Percentiles rank a stretch among this genome's conserved stretches.
phyloP scores from a whole-genome alignment of 2,888 invertebrate species.

The Mimas tiliae region DNA sequence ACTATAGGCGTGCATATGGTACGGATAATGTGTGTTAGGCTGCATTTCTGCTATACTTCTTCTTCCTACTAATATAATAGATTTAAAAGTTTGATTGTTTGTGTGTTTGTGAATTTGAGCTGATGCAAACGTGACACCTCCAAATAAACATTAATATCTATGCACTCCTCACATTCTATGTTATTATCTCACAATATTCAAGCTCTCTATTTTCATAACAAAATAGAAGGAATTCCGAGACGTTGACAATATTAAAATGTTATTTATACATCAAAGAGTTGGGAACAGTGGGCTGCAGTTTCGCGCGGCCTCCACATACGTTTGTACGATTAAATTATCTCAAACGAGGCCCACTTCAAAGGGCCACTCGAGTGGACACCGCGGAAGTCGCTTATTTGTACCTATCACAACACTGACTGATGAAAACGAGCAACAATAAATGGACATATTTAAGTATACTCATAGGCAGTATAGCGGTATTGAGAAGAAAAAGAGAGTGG shows the following conservation, averaged over 20 bases:
- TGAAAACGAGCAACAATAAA: conserved; percentile 41
- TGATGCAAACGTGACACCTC: too few relatives aligned
- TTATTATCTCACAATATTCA: not conserved
- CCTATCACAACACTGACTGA: conserved; percentile 47
- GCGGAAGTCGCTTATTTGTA: conserved; percentile 48
- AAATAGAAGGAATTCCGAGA: conserved; percentile 4
- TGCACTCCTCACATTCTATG: too few relatives aligned
- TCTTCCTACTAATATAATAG: too few relatives aligned
- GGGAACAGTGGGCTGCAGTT: conserved; percentile 23
- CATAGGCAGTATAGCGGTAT: not conserved
- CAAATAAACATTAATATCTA: too few relatives aligned
- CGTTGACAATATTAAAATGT: conserved; percentile 20
- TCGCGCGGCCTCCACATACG: conserved; percentile 26
- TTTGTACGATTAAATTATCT: conserved; percentile 56
- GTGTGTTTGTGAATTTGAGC: too few relatives aligned
- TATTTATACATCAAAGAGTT: conserved; percentile 45
- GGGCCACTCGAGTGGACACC: conserved; percentile 38
- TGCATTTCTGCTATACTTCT: too few relatives aligned
- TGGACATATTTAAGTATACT: not conserved
- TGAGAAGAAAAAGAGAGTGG: too few relatives aligned
- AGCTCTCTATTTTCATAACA: conserved; percentile 1
- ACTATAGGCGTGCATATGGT: too few relatives aligned
- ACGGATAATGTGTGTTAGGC: too few relatives aligned
- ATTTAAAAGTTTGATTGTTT: too few relatives aligned
- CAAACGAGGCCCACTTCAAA: conserved; percentile 58